These are phyloP conservation scores for Patella ulyssiponensis DNA, from an alignment of 2,888 invertebrate genomes.

Conservation along the genomic window DNA sequence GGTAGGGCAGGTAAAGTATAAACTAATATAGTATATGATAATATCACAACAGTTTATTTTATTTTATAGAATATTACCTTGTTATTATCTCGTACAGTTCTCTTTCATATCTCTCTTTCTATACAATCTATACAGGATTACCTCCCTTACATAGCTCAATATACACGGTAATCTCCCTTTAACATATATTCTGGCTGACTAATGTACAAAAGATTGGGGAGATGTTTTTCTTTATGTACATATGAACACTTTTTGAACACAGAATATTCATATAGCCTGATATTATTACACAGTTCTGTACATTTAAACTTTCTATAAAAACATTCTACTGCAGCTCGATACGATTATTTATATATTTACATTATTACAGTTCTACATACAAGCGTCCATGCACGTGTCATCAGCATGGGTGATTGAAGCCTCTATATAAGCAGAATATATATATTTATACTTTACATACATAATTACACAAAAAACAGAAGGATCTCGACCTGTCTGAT, in stretches of 20 bases:
- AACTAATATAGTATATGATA: background rate
- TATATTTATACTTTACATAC: too few species aligned
- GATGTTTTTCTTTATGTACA: background rate
- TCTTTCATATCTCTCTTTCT: constrained; percentile 23
- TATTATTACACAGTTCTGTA: background rate
- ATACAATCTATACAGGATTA: constrained; percentile 13
- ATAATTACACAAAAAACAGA: too few species aligned
- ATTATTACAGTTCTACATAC: background rate
- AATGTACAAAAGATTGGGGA: background rate
- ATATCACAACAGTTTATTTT: constrained; percentile 12
- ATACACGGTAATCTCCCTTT: background rate
- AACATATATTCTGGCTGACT: background rate
- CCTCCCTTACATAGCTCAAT: constrained; percentile 4
- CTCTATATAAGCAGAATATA: background rate
- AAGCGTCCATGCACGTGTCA: too few species aligned
- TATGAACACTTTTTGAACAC: constrained; percentile 12
- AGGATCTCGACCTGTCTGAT: too few species aligned
- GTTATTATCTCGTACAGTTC: constrained; percentile 21
- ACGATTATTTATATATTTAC: too few species aligned
- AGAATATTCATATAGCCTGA: background rate
- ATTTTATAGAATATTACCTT: constrained; percentile 27
- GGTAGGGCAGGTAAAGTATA: too few species aligned
- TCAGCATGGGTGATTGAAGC: background rate
- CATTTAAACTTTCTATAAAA: background rate
- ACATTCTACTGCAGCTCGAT: too few species aligned